phyloP scores from a whole-genome alignment of 2,888 invertebrate genomes.

The Chironomus tentans region DNA sequence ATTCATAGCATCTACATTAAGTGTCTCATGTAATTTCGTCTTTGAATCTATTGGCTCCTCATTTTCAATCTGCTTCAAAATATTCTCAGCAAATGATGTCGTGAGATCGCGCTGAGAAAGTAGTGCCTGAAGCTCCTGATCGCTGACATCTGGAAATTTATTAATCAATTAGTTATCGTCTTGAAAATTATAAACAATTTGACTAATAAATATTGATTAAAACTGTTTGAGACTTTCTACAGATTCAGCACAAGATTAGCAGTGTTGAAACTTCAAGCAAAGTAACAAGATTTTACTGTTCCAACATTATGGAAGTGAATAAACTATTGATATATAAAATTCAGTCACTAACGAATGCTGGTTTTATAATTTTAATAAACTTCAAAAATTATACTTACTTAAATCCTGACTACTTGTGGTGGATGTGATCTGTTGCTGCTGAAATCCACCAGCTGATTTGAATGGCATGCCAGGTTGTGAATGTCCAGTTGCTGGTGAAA shows the following conservation, averaged over 20 bases:
- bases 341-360: not conserved
- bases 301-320: slow-evolving; percentile 23
- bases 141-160: slow-evolving; percentile 46
- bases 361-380: not conserved
- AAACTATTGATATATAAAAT: not conserved
- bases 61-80: slow-evolving; percentile 75
- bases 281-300: not conserved
- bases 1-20: slow-evolving; percentile 18
- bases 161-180: too few species aligned
- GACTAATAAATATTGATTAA: not conserved
- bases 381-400: not conserved
- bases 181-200: slow-evolving; percentile 21
- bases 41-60: slow-evolving; percentile 52
- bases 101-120: slow-evolving; percentile 64
- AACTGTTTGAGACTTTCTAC: not conserved
- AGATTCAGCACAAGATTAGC: not conserved
- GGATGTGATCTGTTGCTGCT: slow-evolving; percentile 34
- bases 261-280: slow-evolving; percentile 32
- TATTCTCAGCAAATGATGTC: slow-evolving; percentile 76
- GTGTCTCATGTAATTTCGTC: slow-evolving; percentile 32
- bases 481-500: slow-evolving; percentile 41
- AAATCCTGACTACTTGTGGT: slow-evolving; percentile 28
- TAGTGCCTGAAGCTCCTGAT: slow-evolving; percentile 62
- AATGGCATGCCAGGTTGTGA: slow-evolving; percentile 45
- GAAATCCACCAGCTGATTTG: slow-evolving; percentile 41